Percentiles rank a stretch among this genome's conserved stretches.
These are phyloP conservation scores for Pleuronectes platessa DNA, from an alignment of 2,113 vertebrate genomes.

Conservation along the genomic window DNA sequence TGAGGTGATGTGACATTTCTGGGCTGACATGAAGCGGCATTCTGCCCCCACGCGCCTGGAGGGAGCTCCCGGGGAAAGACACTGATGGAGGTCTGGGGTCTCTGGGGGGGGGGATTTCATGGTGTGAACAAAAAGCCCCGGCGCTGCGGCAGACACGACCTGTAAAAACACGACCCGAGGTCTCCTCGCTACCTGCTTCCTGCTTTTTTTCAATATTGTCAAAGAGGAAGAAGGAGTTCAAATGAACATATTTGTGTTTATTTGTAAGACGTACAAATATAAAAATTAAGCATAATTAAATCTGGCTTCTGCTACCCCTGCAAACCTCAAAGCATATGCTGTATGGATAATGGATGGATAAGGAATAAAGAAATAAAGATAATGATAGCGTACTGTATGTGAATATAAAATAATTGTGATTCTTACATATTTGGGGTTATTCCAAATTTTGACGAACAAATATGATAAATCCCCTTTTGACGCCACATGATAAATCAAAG, in stretches of 20 bases:
- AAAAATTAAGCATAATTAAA: not conserved
- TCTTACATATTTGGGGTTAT: not conserved
- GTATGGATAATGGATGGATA: not conserved
- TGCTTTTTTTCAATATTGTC: conserved; percentile 5
- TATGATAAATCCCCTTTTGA: not conserved
- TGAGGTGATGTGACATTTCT: conserved; percentile 79
- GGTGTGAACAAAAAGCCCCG: conserved; percentile 60
- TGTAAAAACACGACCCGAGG: conserved; percentile 43
- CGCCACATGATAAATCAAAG: too few relatives aligned
- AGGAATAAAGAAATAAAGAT: not conserved
- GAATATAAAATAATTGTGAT: not conserved
- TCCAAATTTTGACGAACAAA: not conserved
- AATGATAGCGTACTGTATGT: not conserved
- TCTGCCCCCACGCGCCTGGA: conserved; percentile 76
- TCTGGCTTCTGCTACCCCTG: too few relatives aligned
- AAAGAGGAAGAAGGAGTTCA: conserved; percentile 2
- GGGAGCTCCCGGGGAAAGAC: conserved; percentile 76
- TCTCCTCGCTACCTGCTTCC: conserved; percentile 22
- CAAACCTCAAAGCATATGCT: too few relatives aligned
- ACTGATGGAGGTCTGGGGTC: conserved; percentile 74
- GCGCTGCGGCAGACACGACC: conserved; percentile 45
- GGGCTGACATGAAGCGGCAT: conserved; percentile 74
- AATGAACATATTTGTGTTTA: not conserved
- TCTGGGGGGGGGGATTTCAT: conserved; percentile 53
- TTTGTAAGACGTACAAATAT: not conserved